phyloP scores from a whole-genome alignment of 2,888 invertebrate species.

The Nysson spinosus region DNA sequence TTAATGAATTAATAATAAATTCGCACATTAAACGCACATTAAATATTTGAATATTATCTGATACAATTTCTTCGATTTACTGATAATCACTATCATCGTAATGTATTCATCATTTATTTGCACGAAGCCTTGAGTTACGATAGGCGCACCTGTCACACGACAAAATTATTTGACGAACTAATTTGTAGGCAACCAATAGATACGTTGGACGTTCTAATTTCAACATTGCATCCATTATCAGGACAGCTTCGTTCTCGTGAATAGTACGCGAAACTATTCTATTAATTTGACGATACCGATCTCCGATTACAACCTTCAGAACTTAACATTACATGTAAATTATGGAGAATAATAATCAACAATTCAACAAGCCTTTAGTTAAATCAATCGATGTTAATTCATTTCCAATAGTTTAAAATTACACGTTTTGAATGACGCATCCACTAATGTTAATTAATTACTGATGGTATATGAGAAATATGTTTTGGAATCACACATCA shows the following conservation, averaged over 20 bases:
- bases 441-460: too few species aligned
- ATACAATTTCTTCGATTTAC: too few species aligned
- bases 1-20: too few species aligned
- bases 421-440: too few species aligned
- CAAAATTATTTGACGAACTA: neutral
- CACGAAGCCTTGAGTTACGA: too few species aligned
- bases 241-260: neutral
- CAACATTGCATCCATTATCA: neutral
- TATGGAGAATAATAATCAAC: constrained; percentile 8
- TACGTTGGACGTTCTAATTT: neutral
- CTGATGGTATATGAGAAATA: too few species aligned
- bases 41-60: too few species aligned
- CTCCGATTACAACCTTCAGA: constrained; percentile 14
- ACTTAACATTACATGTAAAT: constrained; percentile 17
- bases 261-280: constrained; percentile 3
- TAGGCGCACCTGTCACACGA: too few species aligned
- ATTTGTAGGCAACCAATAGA: neutral
- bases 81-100: too few species aligned
- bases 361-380: neutral
- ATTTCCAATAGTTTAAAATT: neutral
- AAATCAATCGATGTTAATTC: constrained; percentile 26
- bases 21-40: too few species aligned
- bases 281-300: constrained; percentile 7
- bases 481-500: too few species aligned
- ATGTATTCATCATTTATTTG: too few species aligned